Evolutionary conservation across 2,888 invertebrate genomes (phyloP).

Genomic region (Cecidostiba fungosa): DNA sequence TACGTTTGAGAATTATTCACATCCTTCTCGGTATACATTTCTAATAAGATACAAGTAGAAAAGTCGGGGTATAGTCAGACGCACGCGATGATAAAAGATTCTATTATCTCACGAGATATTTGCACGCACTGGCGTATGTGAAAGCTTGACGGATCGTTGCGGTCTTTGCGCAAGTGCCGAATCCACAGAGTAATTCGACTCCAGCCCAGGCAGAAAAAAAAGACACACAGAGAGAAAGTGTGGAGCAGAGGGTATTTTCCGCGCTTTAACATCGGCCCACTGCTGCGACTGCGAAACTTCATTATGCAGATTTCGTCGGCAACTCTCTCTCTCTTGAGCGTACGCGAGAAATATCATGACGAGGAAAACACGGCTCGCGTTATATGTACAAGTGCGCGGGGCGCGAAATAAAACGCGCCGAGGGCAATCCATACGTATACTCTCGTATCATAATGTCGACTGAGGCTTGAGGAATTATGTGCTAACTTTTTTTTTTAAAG

Average conservation of each 20-base stretch:
- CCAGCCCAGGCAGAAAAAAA: neutral
- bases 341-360: slow-evolving; percentile 1
- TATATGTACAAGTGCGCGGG: neutral
- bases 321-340: slow-evolving; percentile 1
- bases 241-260: slow-evolving; percentile 12
- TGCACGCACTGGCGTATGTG: neutral
- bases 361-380: neutral
- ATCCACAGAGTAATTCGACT: slow-evolving; percentile 6
- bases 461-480: neutral
- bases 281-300: slow-evolving; percentile 27
- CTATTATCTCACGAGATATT: neutral
- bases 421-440: slow-evolving; percentile 12
- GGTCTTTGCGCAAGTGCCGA: slow-evolving; percentile 1
- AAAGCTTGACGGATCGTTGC: neutral
- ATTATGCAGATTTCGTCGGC: slow-evolving; percentile 43
- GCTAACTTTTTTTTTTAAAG: neutral
- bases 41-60: neutral
- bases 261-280: slow-evolving; percentile 13
- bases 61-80: neutral
- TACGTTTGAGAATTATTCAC: neutral
- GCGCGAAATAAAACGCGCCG: slow-evolving; percentile 4
- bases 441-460: neutral
- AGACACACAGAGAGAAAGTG: neutral
- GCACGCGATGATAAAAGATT: neutral
- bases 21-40: no score